Base-by-base conservation (phyloP, 2,888 invertebrate species). In the Anaspis maculata region DNA sequence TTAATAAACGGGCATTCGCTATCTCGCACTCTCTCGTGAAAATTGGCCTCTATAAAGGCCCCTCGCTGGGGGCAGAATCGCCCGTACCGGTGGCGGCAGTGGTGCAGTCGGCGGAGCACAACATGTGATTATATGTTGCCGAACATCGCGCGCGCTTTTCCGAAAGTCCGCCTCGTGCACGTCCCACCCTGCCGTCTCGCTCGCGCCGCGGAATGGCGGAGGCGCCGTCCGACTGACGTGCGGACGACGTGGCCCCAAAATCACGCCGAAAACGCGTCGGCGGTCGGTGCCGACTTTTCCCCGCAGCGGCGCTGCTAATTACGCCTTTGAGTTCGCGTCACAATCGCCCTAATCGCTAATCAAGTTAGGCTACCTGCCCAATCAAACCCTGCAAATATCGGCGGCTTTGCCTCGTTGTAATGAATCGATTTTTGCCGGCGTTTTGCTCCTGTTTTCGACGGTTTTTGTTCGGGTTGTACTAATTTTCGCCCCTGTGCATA, bases 271-370 rank as follows among this genome's bases (percentile, higher is more conserved):
- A n/a, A n/a, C n/a, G n/a, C n/a, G n/a, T n/a, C n/a, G n/a, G n/a
- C n/a, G n/a, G 19, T 30, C 34, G 37, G 25, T 15, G 32, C 30
- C 37, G 27, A 32, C 25, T 46, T 51, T 51, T 48, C 48, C 49
- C 53, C 48, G 44, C 49, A 46, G 49, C 50, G 52, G 12, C 50
- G 47, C 46, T 55, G 58, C 57, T 65, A 64, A 66, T 65, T 65
- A 64, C 57, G 57, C 61, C 62, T 64, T 66, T 63, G 65, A 64
- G 59, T 57, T 54, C 56, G 61, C 64, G 62, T 64, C 63, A 65
- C 62, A 65, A 65, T 64, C 63, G 58, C 60, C 59, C 63, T 64
- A 66, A 65, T 66, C 65, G 60, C 64, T 65, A 66, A 64, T 66
- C 66, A 66, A 64, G 60, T 65, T 65, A 64, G 62, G 56, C 63